Evolutionary conservation across 1,140 invertebrate species (phyloP).

Genomic region (Charaxes varanes): DNA sequence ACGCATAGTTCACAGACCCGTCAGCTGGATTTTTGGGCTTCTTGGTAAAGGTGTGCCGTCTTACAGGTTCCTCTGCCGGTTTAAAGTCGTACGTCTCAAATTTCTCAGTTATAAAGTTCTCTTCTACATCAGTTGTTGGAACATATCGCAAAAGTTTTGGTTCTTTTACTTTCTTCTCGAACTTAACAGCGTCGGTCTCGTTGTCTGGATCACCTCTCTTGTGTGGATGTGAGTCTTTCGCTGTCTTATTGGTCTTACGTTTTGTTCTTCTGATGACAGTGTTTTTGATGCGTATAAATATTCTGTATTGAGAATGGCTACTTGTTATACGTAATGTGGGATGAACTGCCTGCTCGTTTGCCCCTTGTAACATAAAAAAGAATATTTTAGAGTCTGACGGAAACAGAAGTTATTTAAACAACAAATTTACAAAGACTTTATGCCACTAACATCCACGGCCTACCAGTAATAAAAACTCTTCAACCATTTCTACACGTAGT

Average conservation of each 20-base stretch:
- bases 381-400: too few relatives aligned
- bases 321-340: too few relatives aligned
- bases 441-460: too few relatives aligned
- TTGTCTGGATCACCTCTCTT: constrained; percentile 55
- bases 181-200: constrained; percentile 63
- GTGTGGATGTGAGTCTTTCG: constrained; percentile 49
- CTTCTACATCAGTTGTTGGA: constrained; percentile 55
- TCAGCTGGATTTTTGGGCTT: constrained; percentile 60
- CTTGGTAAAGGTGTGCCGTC: constrained; percentile 54
- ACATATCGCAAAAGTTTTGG: constrained; percentile 55
- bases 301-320: too few relatives aligned
- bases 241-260: constrained; percentile 38
- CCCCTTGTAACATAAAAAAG: too few relatives aligned
- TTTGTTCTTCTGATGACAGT: too few relatives aligned
- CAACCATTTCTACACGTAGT: too few relatives aligned
- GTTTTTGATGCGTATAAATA: too few relatives aligned
- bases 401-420: too few relatives aligned
- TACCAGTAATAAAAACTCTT: too few relatives aligned
- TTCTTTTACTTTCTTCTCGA: constrained; percentile 59
- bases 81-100: constrained; percentile 60
- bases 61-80: constrained; percentile 43
- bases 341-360: too few relatives aligned
- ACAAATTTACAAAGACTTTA: too few relatives aligned
- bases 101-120: constrained; percentile 52
- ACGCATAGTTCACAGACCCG: constrained; percentile 60